These are phyloP conservation scores for Tylochromis polylepis DNA, from an alignment of 2,113 vertebrate species.

Conservation along the genomic window DNA sequence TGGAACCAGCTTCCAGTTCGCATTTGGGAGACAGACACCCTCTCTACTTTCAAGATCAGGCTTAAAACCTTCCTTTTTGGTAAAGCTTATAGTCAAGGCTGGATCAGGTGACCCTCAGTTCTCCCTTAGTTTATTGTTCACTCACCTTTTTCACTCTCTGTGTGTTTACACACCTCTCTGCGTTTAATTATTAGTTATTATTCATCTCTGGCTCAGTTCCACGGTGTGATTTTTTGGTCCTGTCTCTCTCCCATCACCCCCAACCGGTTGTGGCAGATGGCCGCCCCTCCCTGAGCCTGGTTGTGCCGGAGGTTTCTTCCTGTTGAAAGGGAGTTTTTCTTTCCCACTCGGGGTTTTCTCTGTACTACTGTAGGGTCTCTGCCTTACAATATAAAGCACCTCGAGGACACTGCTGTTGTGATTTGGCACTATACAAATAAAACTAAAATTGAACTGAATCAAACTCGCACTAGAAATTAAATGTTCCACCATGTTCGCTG, in stretches of 20 bases:
- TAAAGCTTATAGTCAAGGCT: background rate
- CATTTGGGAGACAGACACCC: background rate
- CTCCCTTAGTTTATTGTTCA: background rate
- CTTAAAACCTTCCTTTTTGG: background rate
- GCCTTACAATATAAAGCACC: background rate
- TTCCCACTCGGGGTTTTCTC: background rate
- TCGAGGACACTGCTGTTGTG: background rate
- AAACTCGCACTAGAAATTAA: background rate
- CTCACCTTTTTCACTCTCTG: background rate
- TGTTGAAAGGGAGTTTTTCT: background rate
- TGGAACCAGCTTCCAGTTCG: background rate
- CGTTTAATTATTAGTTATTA: background rate
- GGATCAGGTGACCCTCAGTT: background rate
- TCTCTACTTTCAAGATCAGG: background rate
- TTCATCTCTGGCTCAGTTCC: background rate
- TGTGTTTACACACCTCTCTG: background rate
- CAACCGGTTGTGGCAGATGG: background rate
- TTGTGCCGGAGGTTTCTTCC: background rate
- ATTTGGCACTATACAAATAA: background rate
- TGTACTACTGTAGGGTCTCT: background rate
- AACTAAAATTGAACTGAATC: background rate
- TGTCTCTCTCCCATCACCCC: background rate
- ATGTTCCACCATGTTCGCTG: background rate
- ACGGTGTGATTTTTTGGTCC: background rate
- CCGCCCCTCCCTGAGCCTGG: background rate